Percentiles rank a stretch among this genome's conserved stretches.
These are phyloP conservation scores for Acridotheres tristis DNA, from an alignment of 2,797 vertebrate genomes.

Conservation along the genomic window DNA sequence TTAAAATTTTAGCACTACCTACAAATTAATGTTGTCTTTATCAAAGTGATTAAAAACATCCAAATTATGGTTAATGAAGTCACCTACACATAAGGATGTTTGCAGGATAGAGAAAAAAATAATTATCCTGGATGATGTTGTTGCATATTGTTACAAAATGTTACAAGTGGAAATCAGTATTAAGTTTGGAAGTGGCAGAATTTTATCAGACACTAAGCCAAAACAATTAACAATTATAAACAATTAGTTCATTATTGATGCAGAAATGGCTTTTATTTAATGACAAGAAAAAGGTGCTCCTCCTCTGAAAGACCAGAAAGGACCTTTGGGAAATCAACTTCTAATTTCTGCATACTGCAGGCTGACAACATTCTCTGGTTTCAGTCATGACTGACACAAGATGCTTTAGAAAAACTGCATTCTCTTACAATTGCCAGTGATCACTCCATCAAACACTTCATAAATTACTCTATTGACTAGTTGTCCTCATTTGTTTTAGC, in stretches of 20 bases:
- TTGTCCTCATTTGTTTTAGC: not conserved
- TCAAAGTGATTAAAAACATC: not conserved
- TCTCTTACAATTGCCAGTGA: not conserved
- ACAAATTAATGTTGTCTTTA: not conserved
- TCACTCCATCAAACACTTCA: not conserved
- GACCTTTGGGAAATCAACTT: not conserved
- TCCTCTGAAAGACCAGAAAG: not conserved
- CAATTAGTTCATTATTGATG: not conserved
- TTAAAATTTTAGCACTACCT: not conserved
- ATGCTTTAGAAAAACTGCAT: not conserved
- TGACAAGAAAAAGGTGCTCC: not conserved
- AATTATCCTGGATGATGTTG: not conserved
- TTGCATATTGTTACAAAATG: not conserved
- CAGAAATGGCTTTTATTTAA: not conserved
- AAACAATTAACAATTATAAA: slow-evolving; percentile 10
- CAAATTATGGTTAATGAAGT: not conserved
- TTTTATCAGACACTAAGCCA: not conserved
- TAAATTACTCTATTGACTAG: not conserved
- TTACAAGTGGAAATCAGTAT: not conserved
- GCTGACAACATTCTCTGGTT: not conserved
- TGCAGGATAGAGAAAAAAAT: not conserved
- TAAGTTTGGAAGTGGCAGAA: not conserved
- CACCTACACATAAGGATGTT: not conserved
- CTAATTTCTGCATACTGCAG: not conserved
- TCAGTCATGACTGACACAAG: not conserved